A percentile compares a stretch with the other conserved stretches of the same genome.
Conservation (phyloP, 2,113 vertebrate genomes). For the Tylochromis polylepis region DNA sequence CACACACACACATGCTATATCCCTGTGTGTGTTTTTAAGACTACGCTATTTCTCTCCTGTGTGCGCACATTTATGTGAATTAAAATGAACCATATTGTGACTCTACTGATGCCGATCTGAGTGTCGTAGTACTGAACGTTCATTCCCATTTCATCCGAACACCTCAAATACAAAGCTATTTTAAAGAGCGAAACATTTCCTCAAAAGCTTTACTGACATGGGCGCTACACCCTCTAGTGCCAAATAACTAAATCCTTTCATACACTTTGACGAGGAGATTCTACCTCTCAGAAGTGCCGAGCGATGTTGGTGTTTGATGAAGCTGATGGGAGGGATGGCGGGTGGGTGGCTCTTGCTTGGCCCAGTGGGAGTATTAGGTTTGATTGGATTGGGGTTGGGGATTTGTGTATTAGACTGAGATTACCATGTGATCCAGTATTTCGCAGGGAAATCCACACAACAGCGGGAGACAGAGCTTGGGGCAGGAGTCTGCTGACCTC, state of each 20-base stretch:
- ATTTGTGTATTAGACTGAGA: constrained; percentile 69
- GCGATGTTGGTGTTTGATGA: neutral
- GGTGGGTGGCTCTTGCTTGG: neutral
- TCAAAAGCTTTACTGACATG: neutral
- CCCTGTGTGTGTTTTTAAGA: neutral
- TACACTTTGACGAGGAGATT: neutral
- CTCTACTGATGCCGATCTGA: neutral
- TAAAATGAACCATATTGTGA: neutral
- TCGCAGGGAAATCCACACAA: constrained; percentile 36
- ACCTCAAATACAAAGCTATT: neutral
- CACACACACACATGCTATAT: neutral
- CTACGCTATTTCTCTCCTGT: neutral
- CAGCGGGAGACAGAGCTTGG: neutral
- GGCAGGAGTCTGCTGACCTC: constrained; percentile 25
- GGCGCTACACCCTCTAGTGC: neutral
- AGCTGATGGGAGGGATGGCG: neutral
- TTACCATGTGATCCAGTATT: constrained; percentile 56
- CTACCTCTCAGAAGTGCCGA: neutral
- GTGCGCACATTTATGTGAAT: neutral
- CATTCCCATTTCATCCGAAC: neutral
- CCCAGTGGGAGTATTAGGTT: constrained; percentile 52
- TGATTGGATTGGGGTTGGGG: constrained; percentile 65
- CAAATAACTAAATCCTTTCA: neutral
- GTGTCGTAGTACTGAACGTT: neutral
- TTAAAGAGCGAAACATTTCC: neutral